Conservation (phyloP, 1,140 invertebrate genomes). For the Hormaphis cornu region DNA sequence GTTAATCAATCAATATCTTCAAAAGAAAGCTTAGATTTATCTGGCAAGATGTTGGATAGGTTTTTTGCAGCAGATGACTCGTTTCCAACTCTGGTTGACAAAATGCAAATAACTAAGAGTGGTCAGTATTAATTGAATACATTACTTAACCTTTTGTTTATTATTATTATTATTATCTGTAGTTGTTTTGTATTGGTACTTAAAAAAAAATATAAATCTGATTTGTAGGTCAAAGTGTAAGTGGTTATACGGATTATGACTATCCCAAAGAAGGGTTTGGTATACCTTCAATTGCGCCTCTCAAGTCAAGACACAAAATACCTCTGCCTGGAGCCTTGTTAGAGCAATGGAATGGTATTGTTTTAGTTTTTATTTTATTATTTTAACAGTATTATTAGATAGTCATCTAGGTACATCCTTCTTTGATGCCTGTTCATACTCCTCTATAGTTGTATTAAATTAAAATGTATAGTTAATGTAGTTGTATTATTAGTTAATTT, state of each 20-base stretch:
- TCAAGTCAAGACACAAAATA: conserved; percentile 70
- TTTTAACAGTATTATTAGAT: conserved; percentile 35
- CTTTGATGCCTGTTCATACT: no score
- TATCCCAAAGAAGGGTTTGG: conserved; percentile 67
- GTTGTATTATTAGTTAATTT: neutral
- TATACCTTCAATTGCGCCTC: conserved; percentile 62
- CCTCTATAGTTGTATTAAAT: no score
- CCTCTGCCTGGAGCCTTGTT: conserved; percentile 83
- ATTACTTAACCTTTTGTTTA: neutral
- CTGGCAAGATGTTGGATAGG: conserved; percentile 62
- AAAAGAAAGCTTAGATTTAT: conserved; percentile 56
- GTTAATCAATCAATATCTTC: conserved; percentile 2
- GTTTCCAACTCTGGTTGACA: conserved; percentile 55
- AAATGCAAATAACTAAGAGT: conserved; percentile 45
- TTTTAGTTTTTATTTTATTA: conserved; percentile 43
- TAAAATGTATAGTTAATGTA: no score
- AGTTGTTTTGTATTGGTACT: no score
- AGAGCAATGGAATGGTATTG: conserved; percentile 88
- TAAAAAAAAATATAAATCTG: neutral
- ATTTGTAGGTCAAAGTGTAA: conserved; percentile 49
- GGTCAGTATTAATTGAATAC: conserved; percentile 42
- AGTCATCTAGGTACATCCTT: no score
- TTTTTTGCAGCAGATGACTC: conserved; percentile 58
- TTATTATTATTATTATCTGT: neutral
- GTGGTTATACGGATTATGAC: conserved; percentile 80